These are phyloP conservation scores for Orbicella faveolata DNA, from an alignment of 64 coral and sea anemone species.

Conservation along the genomic window DNA sequence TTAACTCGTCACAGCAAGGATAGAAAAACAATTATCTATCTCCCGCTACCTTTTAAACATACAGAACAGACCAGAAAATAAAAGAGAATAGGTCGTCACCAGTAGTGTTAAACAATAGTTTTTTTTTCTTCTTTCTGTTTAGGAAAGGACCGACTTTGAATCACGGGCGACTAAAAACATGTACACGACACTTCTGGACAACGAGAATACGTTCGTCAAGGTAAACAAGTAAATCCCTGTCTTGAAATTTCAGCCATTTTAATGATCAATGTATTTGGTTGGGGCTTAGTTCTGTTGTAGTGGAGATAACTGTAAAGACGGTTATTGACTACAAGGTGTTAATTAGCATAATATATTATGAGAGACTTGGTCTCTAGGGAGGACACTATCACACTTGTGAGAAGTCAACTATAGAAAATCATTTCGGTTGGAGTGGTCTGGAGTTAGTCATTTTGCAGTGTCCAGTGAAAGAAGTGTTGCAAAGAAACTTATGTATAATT, in stretches of 20 bases:
- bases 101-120: neutral
- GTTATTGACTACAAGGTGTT: neutral
- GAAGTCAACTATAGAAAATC: too few species aligned
- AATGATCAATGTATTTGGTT: neutral
- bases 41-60: neutral
- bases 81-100: neutral
- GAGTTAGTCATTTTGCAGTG: too few species aligned
- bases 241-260: neutral
- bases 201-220: constrained; percentile 89
- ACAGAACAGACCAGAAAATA: neutral
- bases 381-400: too few species aligned
- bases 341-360: neutral
- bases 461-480: too few species aligned
- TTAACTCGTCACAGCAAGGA: neutral
- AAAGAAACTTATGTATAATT: neutral
- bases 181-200: constrained; percentile 91
- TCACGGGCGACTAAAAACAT: constrained; percentile 90
- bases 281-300: neutral
- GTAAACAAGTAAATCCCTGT: constrained; percentile 14
- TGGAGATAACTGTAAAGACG: neutral
- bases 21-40: neutral
- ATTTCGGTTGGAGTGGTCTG: too few species aligned
- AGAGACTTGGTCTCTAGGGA: neutral
- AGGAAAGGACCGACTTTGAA: constrained; percentile 96
- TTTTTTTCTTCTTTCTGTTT: neutral